Evolutionary conservation across 2,113 vertebrate species (phyloP), one percentile per base, ranked within the genome.

Genomic region (Ammodramus savannarum): DNA sequence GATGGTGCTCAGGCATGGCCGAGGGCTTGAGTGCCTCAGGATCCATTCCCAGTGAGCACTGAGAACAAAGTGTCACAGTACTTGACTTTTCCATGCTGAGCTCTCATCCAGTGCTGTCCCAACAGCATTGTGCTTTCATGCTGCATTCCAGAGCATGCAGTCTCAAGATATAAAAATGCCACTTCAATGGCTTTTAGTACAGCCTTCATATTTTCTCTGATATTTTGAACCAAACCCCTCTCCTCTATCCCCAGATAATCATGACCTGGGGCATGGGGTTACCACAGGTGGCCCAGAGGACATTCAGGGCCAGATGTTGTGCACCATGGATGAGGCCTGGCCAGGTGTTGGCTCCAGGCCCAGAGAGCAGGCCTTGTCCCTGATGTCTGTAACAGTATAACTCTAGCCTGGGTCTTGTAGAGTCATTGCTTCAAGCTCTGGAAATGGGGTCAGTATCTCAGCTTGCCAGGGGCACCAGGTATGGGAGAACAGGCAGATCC

Each of bases 71-170:
- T 9, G 10, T 49, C 4, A 4, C 41, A 3, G 0, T 66, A 20
- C 58, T 73, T 77, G 63, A 49, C 22, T 31, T 21, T 6, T 32
- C 19, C 10, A 4, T 0, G 0, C 32, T 73, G 44, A 73, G 8
- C 4, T 10, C 10, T 43, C 2, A 0, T 32, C n/a, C 34, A 9
- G 0, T 2, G 2, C 57, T 92, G 38, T 67, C 69, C 57, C 23
- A 43, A 0, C 22, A 82, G 62, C 43, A 3, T 18, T 78, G 32
- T 82, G 36, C 58, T 55, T 80, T 88, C 44, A 20, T 7, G 6
- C 36, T 34, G 2, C 3, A 6, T 86, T 54, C 49, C 72, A 80
- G 63, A 69, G 54, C n/a, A 29, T 4, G 25, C 22, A 59, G 20
- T 32, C 22, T 82, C 52, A 63, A 4, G 26, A 43, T 89, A 61